Base-by-base conservation (phyloP, 2,888 invertebrate genomes). In the Lordiphosa fenestrarum region DNA sequence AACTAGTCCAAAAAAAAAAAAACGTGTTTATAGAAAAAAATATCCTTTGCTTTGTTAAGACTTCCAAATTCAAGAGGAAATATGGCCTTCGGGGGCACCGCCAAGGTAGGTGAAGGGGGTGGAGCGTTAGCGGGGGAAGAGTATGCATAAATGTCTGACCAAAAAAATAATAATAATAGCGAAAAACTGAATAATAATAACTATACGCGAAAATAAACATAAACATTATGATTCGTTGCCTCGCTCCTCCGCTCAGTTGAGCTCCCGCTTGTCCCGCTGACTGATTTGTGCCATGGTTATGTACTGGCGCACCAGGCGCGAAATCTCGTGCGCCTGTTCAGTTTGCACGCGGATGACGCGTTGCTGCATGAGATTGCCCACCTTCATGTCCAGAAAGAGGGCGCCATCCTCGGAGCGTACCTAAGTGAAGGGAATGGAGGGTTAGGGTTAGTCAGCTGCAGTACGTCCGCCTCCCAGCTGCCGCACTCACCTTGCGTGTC, bases 241-340 rank as follows among this genome's bases (percentile, higher is more conserved):
- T 19, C n/a, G n/a, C n/a, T 15, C 15, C 15, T 47, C 1, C n/a
- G 15, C 60, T 70, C 9, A 86, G 65, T 85, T 85, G 41, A 73
- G 71, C 54, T 88, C 88, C 44, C 86, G 75, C 59, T 88, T 86
- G 58, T 89, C 89, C 53, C 89, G 83, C 71, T 89, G 89, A 81
- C 87, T 88, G 72, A 89, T 88, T 87, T 95, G 94, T 84, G 95
- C 95, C 90, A 98, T 94, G 84, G 96, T 96, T 87, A 99, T 98
- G 91, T 99, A 99, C 90, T 99, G 98, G 30, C 98, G 92, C 86
- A 99, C 98, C 81, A 99, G 93, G 71, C 98, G 93, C 47, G 98
- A 97, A 82, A 99, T 97, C 90, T 99, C 98, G 86, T 98, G 97
- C 37, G 98, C 98, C 91, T 99, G 96, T 90, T 98, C 98, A 0